These are phyloP conservation scores for Mohoua ochrocephala DNA, from an alignment of 2,113 vertebrate genomes.

Conservation along the genomic window DNA sequence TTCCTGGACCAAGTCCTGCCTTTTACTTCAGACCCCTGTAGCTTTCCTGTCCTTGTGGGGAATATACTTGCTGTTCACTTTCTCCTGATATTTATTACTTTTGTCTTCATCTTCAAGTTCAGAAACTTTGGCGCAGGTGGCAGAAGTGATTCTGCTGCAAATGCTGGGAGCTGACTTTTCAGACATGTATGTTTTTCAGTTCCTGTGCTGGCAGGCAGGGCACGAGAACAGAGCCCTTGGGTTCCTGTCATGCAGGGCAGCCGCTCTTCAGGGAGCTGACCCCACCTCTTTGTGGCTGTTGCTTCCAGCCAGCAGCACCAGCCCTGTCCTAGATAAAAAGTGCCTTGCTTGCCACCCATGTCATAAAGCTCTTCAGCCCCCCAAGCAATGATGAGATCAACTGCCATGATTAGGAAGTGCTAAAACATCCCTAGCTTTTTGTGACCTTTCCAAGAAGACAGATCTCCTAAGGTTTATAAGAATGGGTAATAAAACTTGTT, in stretches of 20 bases:
- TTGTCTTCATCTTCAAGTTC: background rate
- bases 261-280: background rate
- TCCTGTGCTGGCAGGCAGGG: background rate
- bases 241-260: background rate
- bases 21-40: background rate
- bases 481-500: slow-evolving; percentile 7
- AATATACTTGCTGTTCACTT: background rate
- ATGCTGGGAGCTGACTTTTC: background rate
- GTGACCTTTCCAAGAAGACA: background rate
- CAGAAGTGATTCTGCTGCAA: background rate
- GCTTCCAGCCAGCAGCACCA: background rate
- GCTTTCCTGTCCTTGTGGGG: background rate
- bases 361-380: background rate
- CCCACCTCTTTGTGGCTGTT: background rate
- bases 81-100: background rate
- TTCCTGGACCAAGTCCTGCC: background rate
- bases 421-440: background rate
- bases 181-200: background rate
- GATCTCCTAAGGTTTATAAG: background rate
- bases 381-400: background rate
- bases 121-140: background rate
- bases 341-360: background rate
- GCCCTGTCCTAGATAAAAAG: background rate
- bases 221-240: background rate
- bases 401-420: background rate